These are phyloP conservation scores for Mystacornis crossleyi DNA, from an alignment of 2,113 vertebrate genomes.

Conservation along the genomic window DNA sequence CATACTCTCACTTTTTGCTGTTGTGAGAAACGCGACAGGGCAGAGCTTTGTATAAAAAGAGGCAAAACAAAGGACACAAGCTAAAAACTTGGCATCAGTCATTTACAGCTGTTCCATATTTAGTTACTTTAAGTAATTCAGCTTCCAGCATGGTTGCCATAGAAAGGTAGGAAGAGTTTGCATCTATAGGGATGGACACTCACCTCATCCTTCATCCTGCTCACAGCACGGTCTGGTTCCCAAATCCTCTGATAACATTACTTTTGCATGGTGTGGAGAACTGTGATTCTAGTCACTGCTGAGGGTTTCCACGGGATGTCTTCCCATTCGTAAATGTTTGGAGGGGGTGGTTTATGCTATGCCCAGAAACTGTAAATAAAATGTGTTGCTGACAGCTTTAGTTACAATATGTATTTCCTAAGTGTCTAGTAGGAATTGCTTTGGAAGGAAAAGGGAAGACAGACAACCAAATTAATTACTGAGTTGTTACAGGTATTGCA, in stretches of 20 bases:
- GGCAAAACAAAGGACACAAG: neutral
- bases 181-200: neutral
- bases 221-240: neutral
- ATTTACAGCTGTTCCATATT: neutral
- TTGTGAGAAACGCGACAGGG: neutral
- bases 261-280: neutral
- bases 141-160: neutral
- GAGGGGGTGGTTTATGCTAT: neutral
- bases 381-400: neutral
- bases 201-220: fast-evolving
- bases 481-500: neutral
- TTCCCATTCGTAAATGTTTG: neutral
- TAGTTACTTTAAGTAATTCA: neutral
- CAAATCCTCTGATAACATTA: neutral
- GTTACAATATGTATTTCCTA: neutral
- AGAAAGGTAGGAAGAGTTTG: neutral
- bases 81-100: neutral
- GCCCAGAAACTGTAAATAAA: neutral
- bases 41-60: neutral
- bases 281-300: neutral
- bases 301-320: neutral
- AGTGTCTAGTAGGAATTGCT: neutral
- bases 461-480: neutral
- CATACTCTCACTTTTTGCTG: fast-evolving
- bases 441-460: neutral